These are phyloP conservation scores for Lophochroa leadbeateri DNA, from an alignment of 2,113 vertebrate genomes.

Conservation along the genomic window DNA sequence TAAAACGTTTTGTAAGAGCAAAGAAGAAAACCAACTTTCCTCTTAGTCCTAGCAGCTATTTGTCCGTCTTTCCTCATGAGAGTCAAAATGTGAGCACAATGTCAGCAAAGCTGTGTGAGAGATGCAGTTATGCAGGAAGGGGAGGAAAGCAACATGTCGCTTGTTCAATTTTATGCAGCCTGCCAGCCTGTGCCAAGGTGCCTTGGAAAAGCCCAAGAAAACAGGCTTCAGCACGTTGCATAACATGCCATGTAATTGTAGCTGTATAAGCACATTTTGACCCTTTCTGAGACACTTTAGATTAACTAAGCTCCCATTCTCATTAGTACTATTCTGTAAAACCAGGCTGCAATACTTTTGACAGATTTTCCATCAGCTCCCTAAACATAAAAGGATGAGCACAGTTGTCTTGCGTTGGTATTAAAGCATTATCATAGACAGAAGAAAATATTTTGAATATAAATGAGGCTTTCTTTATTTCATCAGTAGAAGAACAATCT, in stretches of 20 bases:
- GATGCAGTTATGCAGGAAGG: neutral
- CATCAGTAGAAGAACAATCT: neutral
- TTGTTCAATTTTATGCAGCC: neutral
- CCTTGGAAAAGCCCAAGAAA: neutral
- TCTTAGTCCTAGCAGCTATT: neutral
- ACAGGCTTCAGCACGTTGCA: neutral
- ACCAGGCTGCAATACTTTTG: neutral
- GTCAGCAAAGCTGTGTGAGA: neutral
- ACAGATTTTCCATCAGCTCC: neutral
- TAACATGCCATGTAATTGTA: fast-evolving
- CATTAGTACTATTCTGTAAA: neutral
- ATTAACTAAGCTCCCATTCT: neutral
- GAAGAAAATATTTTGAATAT: neutral
- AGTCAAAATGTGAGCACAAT: neutral
- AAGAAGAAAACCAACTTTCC: neutral
- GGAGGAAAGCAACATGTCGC: fast-evolving
- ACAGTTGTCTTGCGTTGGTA: neutral
- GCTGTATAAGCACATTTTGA: neutral
- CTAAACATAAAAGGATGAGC: neutral
- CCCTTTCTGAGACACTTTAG: neutral
- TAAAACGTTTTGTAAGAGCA: neutral
- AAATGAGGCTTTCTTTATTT: neutral
- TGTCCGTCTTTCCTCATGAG: fast-evolving
- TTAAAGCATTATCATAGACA: neutral
- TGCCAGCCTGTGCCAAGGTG: neutral